Evolutionary conservation across 2,888 invertebrate genomes (phyloP).

Genomic region (Caenorhabditis virilis): DNA sequence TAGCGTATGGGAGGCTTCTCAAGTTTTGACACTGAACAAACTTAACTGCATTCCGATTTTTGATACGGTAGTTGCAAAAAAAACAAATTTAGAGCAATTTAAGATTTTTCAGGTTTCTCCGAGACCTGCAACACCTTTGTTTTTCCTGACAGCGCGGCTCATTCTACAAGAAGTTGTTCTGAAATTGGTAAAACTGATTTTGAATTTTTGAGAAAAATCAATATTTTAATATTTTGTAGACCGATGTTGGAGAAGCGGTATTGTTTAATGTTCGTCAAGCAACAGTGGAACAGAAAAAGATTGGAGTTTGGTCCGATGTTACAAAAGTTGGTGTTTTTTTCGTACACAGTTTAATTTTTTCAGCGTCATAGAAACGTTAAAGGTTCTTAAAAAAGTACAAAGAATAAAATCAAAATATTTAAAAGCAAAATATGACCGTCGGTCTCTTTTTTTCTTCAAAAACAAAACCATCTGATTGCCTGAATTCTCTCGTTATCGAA

Average conservation of each 20-base stretch:
- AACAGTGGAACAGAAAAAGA: conserved; percentile 51
- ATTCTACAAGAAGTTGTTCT: conserved; percentile 61
- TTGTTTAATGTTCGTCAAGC: conserved; percentile 57
- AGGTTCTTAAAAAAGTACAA: conserved; percentile 16
- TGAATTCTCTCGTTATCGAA: conserved; percentile 4
- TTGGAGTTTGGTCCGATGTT: conserved; percentile 62
- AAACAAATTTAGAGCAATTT: background rate
- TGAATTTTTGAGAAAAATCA: background rate
- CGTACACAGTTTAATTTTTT: background rate
- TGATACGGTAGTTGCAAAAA: conserved; percentile 18
- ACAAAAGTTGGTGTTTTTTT: conserved; percentile 42
- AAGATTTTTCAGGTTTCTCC: conserved; percentile 30
- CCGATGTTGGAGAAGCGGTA: conserved; percentile 55
- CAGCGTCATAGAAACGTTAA: conserved; percentile 6
- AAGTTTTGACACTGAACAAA: conserved; percentile 59
- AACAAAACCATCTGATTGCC: conserved; percentile 14
- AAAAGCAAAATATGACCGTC: too few relatives aligned
- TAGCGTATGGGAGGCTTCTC: conserved; percentile 66
- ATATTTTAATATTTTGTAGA: conserved; percentile 31
- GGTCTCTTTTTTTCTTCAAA: conserved; percentile 30
- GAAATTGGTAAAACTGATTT: conserved; percentile 43
- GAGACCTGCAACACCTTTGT: conserved; percentile 32
- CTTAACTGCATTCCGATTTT: conserved; percentile 64
- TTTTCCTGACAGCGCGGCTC: conserved; percentile 54
- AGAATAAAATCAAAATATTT: conserved; percentile 23